phyloP scores from a whole-genome alignment of 2,888 invertebrate species.

The Melinaea menophilus region DNA sequence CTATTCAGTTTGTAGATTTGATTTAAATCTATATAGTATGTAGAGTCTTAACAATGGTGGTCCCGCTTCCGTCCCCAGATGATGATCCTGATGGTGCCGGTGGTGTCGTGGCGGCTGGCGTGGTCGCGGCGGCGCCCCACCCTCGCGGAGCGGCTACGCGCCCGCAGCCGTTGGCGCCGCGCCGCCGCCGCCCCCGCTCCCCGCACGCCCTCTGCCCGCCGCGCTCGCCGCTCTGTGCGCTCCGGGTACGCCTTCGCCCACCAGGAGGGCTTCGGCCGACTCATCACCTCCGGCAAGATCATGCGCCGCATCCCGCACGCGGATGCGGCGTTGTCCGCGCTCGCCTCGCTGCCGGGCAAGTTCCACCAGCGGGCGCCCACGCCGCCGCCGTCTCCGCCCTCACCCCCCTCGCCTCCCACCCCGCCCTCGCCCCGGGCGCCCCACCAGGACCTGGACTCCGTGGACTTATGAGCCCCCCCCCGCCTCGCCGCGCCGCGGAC shows the following conservation, averaged over 20 bases:
- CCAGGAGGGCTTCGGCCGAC: slow-evolving; percentile 97
- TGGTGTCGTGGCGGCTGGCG: slow-evolving; percentile 96
- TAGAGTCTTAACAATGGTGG: not conserved
- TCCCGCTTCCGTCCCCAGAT: slow-evolving; percentile 45
- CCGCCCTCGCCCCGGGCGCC: slow-evolving; percentile 78
- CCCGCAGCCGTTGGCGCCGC: slow-evolving; percentile 83
- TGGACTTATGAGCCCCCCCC: slow-evolving; percentile 77
- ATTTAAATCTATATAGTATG: no score
- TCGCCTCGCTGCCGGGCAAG: slow-evolving; percentile 77
- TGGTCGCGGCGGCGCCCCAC: slow-evolving; percentile 94
- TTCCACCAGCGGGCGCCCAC: slow-evolving; percentile 88
- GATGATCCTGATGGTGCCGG: slow-evolving; percentile 93
- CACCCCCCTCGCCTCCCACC: slow-evolving; percentile 63
- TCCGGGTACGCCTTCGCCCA: slow-evolving; percentile 99
- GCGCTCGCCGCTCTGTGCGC: slow-evolving; percentile 93
- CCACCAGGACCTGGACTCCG: slow-evolving; percentile 85
- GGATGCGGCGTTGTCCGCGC: slow-evolving; percentile 84
- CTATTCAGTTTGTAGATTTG: no score
- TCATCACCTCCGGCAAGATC: slow-evolving; percentile 98
- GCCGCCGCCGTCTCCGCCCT: slow-evolving; percentile 77
- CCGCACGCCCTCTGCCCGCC: slow-evolving; percentile 91
- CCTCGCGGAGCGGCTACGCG: slow-evolving; percentile 92
- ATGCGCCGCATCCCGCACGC: slow-evolving; percentile 90
- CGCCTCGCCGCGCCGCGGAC: slow-evolving; percentile 19
- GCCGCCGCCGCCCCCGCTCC: slow-evolving; percentile 87